These are phyloP conservation scores for Pollenia griseotomentosa DNA, from an alignment of 2,888 invertebrate genomes.

Conservation along the genomic window DNA sequence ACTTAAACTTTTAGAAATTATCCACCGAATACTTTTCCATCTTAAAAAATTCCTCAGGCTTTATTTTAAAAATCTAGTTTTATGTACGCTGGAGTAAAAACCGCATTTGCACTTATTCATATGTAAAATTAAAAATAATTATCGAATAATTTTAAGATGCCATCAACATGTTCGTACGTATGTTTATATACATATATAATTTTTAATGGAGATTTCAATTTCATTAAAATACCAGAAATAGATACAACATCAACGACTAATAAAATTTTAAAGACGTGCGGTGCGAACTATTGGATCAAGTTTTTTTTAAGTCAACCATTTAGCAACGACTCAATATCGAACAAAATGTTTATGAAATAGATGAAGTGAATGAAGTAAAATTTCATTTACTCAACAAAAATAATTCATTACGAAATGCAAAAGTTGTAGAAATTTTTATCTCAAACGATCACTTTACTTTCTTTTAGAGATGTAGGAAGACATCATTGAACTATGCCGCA, in stretches of 20 bases:
- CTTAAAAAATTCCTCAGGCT: neutral
- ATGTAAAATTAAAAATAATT: constrained; percentile 48
- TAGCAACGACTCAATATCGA: neutral
- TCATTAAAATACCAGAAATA: constrained; percentile 49
- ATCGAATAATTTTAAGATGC: constrained; percentile 55
- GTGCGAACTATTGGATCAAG: constrained; percentile 38
- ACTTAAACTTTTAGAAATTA: neutral
- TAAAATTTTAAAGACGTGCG: constrained; percentile 21
- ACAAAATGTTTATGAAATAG: constrained; percentile 8
- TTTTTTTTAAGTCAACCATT: constrained; percentile 9
- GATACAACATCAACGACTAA: neutral
- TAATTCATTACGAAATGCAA: constrained; percentile 44
- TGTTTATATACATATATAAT: neutral
- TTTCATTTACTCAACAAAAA: constrained; percentile 31
- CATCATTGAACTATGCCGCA: constrained; percentile 9
- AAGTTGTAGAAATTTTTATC: neutral
- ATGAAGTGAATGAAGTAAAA: constrained; percentile 42
- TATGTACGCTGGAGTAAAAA: neutral
- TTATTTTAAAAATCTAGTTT: constrained; percentile 7
- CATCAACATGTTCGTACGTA: constrained; percentile 35
- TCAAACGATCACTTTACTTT: constrained; percentile 50
- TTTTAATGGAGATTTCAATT: constrained; percentile 47
- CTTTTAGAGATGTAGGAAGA: constrained; percentile 7
- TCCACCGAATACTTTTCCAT: neutral
- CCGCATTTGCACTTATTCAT: constrained; percentile 41